Base-by-base conservation (phyloP, 2,888 invertebrate species). In the Xiphydria camelus region DNA sequence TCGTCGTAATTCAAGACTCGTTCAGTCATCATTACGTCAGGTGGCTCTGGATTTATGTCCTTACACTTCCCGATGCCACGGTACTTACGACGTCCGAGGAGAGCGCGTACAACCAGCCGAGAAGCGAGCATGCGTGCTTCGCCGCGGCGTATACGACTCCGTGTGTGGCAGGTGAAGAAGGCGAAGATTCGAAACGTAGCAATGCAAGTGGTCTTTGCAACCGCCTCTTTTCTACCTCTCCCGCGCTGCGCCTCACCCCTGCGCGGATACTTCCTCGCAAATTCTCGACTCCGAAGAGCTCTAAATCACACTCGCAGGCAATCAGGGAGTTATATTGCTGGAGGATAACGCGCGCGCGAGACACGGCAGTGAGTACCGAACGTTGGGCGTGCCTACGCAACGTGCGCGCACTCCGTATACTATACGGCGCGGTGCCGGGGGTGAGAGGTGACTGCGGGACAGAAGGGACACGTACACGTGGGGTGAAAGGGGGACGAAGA, bases 1-100 rank as follows among this genome's bases (percentile, higher is more conserved):
- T 10, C 10, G 12, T n/a, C 34, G 34, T 34, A 34, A 15, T 34
- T 34, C 34, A 34, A 18, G 10, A 6, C 35, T 37, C 38, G 37
- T 53, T 51, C 36, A 36, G 53, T 50, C 49, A 52, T 50, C 49
- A 50, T 63, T 59, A 59, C 48, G 59, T 41, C 49, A 51, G 49
- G 48, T 49, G 51, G 49, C 59, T 54, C 52, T 49, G 26, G 51
- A 56, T 65, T 59, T 62, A 65, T 55, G 57, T 37, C 47, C 42
- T 46, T 40, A 41, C 39, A 29, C 41, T 34, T 7, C n/a, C n/a
- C 7, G 23, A 7, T n/a, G 23, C 23, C 7, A 23, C 7, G 14
- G 17, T 34, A 18, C 17, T 34, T 34, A 34, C 15, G 6, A 34
- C 34, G 34, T 7, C n/a, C 19, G n/a, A n/a, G n/a, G n/a, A n/a